Conservation (phyloP, 2,113 vertebrate species). For the Pterophyllum scalare region DNA sequence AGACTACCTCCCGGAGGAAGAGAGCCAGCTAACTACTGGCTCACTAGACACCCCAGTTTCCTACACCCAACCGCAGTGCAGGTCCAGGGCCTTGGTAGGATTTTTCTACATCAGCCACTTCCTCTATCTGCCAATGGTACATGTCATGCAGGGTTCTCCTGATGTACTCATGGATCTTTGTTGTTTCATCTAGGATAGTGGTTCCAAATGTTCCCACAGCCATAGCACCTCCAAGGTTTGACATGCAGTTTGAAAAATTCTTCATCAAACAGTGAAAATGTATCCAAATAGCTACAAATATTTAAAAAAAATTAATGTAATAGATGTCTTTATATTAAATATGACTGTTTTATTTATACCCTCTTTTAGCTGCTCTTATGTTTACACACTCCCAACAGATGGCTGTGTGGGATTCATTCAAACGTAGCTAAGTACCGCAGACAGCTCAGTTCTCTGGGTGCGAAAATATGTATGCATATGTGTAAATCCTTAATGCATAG, state of each 20-base stretch:
- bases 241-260: not conserved
- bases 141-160: no score
- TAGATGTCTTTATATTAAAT: slow-evolving; percentile 20
- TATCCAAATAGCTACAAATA: not conserved
- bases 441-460: not conserved
- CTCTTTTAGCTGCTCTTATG: slow-evolving; percentile 9
- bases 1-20: no score
- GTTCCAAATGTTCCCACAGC: no score
- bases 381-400: slow-evolving; percentile 50
- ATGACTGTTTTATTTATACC: slow-evolving; percentile 19
- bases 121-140: no score
- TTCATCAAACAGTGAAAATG: not conserved
- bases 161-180: no score
- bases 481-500: not conserved
- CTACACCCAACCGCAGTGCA: no score
- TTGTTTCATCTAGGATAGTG: no score
- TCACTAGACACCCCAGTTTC: no score
- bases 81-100: no score
- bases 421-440: not conserved
- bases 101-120: no score
- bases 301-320: not conserved
- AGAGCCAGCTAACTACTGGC: no score
- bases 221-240: not conserved
- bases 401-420: slow-evolving; percentile 52
- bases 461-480: not conserved